Base-by-base conservation (phyloP, 2,797 vertebrate genomes). In the Cossypha polioptera region DNA sequence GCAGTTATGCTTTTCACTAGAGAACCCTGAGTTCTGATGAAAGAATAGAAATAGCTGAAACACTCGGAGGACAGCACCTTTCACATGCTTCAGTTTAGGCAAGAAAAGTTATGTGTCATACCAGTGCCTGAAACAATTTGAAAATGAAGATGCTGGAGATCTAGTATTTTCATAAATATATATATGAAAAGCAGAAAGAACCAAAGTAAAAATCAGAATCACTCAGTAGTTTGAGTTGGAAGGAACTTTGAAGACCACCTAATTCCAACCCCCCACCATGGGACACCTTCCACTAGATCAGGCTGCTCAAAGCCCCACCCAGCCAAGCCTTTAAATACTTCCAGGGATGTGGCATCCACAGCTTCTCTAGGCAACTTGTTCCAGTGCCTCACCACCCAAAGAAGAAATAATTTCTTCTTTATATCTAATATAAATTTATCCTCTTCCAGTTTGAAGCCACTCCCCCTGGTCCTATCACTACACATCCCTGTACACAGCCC, bases 91-190 rank as follows among this genome's bases (percentile, higher is more conserved):
- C 65, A 80, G 43, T 36, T 50, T 47, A 42, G 47, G 57, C 21
- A 80, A 38, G 47, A n/a, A 65, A 88, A 55, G 7, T 6, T 31
- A 33, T 3, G 16, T 20, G 21, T 45, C 55, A 29, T 6, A 48
- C 9, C 29, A 31, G 21, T 16, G 12, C n/a, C 35, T 0, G 0
- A 86, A 51, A 31, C 33, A 68, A 48, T 45, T 28, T 84, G 24
- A 61, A 84, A 86, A 88, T 22, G 20, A 7, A 53, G 18, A 80
- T 40, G 11, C 16, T 43, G 40, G 28, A 79, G n/a, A 43, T 47
- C 29, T 31, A 50, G 11, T 54, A 58, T 82, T 31, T 33, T 65
- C 55, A 51, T 36, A 62, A 61, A 65, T 12, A 58, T 10, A 54
- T 1, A 38, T 4, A 51, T 9, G 48, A 76, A 82, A 87, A 33